Evolutionary conservation across 2,888 invertebrate species (phyloP).

Genomic region (Andrena chrysosceles): DNA sequence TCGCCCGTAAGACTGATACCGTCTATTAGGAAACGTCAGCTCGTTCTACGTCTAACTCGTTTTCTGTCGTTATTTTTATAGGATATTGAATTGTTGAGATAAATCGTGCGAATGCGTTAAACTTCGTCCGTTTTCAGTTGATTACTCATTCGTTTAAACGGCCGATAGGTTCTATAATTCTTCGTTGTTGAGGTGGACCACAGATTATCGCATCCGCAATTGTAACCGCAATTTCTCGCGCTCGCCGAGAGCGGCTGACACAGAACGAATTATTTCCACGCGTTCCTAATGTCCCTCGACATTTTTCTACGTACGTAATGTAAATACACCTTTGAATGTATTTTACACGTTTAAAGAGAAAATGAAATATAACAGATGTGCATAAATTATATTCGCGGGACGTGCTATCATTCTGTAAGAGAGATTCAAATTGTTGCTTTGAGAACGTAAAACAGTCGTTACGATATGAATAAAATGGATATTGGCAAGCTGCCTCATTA

Average conservation of each 20-base stretch:
- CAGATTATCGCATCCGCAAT: conserved; percentile 3
- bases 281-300: conserved; percentile 10
- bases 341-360: conserved; percentile 9
- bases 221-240: background rate
- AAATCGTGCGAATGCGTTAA: background rate
- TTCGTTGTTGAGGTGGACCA: background rate
- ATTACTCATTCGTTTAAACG: background rate
- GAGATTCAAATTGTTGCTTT: background rate
- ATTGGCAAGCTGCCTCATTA: conserved; percentile 1
- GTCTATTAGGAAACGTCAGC: background rate
- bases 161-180: background rate
- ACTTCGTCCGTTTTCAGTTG: background rate
- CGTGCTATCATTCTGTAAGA: conserved; percentile 11
- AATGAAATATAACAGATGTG: conserved; percentile 7
- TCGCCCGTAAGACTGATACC: conserved; percentile 50
- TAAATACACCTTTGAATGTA: conserved; percentile 24
- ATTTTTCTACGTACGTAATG: conserved; percentile 23
- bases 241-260: background rate
- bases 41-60: background rate
- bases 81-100: background rate
- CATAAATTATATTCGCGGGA: background rate
- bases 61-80: background rate
- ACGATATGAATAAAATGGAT: background rate
- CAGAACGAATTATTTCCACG: background rate
- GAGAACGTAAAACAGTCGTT: background rate